Base-by-base conservation (phyloP, 2,888 invertebrate genomes). In the Hylaea fasciaria region DNA sequence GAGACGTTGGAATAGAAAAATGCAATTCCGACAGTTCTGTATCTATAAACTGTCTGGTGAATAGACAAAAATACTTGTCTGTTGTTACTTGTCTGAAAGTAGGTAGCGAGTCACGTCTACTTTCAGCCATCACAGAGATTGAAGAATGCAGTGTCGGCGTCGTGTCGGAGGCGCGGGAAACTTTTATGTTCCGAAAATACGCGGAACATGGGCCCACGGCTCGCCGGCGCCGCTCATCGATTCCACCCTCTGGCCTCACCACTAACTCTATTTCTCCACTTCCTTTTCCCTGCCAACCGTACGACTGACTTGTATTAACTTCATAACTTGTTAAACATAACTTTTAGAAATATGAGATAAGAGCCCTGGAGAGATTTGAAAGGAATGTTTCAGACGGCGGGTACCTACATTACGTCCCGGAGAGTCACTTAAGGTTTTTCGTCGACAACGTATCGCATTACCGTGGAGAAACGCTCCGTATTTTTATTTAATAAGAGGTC, bases 291-390 rank as follows among this genome's bases (percentile, higher is more conserved):
- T 79, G 79, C 78, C 81, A 80, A 71, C 73, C 76, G 72, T 79
- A 84, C 79, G 81, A 80, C 81, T 78, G 84, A 87, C 86, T 87
- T 85, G 82, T 86, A 88, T 85, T 85, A 88, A 88, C 84, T 86
- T 85, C 81, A 83, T 82, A 87, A 89, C 87, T 88, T 85, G 84
- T 87, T 85, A 87, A 87, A 88, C 80, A 83, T 72, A 86, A 85
- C 83, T 86, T 88, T 84, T 72, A 82, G 84, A 87, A 86, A 87
- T 84, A 87, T 82, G 82, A 86, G 83, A 82, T 86, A 82, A 81
- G 77, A 81, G 76, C 78, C 72, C 75, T 76, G 77, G 77, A 82
- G 79, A 82, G 79, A 82, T 85, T 86, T 74, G 78, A 81, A 84
- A 83, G 76, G 78, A 81, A 81, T 78, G 75, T 78, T 77, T 74